A percentile compares a stretch with the other conserved stretches of the same genome.
These are phyloP conservation scores for Ooceraea biroi DNA, from an alignment of 1,140 invertebrate genomes.

Conservation along the genomic window DNA sequence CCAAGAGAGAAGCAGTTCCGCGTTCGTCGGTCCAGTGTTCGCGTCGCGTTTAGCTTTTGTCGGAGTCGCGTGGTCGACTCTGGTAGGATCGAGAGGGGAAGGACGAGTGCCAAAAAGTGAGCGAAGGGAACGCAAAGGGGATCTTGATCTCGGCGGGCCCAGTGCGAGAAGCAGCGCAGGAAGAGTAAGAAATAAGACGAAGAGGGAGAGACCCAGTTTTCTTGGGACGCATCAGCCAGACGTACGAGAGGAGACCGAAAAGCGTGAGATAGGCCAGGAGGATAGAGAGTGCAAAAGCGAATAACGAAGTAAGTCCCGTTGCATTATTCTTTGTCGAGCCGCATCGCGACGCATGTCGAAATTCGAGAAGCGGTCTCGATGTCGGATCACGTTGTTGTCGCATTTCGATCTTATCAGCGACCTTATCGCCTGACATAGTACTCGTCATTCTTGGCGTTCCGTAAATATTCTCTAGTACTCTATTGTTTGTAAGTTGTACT, in stretches of 20 bases:
- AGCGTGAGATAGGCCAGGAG: constrained; percentile 35
- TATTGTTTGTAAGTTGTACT: not conserved
- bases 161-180: not conserved
- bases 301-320: constrained; percentile 59
- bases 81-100: constrained; percentile 9
- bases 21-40: constrained; percentile 27
- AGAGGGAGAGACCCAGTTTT: constrained; percentile 14
- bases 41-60: constrained; percentile 24
- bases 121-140: not conserved
- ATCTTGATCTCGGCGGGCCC: constrained; percentile 5
- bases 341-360: not conserved
- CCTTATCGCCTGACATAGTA: not conserved
- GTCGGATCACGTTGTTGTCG: not conserved
- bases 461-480: not conserved
- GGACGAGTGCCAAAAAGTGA: constrained; percentile 55
- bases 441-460: not conserved
- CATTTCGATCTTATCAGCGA: constrained; percentile 11
- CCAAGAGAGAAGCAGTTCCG: not conserved
- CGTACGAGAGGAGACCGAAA: not conserved
- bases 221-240: constrained; percentile 16
- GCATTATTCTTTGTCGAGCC: constrained; percentile 1
- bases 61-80: constrained; percentile 36
- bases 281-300: constrained; percentile 1
- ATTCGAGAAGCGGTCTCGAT: constrained; percentile 33
- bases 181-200: constrained; percentile 36